phyloP scores from a whole-genome alignment of 1,140 invertebrate genomes.

The Drosophila sulfurigaster region DNA sequence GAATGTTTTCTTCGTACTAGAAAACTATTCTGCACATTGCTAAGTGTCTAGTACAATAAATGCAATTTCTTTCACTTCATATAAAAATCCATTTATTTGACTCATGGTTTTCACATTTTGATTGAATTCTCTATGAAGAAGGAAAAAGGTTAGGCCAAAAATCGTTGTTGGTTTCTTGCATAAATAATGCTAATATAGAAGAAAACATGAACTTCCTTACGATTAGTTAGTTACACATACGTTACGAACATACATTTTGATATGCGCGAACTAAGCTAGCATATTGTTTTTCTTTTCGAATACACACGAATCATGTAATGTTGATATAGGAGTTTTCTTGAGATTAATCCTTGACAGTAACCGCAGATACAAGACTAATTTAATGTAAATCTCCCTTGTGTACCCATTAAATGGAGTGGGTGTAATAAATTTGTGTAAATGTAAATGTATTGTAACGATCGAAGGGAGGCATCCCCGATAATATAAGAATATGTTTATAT shows the following conservation, averaged over 20 bases:
- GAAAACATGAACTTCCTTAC: slow-evolving; percentile 11
- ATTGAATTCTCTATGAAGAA: slow-evolving; percentile 23
- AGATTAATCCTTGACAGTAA: not conserved
- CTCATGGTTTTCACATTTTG: slow-evolving; percentile 22
- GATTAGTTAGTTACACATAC: not conserved
- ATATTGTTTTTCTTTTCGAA: slow-evolving; percentile 4
- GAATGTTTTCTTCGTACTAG: slow-evolving; percentile 7
- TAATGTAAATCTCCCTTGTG: not conserved
- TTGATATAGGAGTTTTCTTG: slow-evolving; percentile 2
- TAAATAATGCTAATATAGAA: not conserved
- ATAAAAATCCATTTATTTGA: slow-evolving; percentile 17
- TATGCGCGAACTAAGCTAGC: slow-evolving; percentile 17
- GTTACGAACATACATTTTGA: slow-evolving; percentile 6
- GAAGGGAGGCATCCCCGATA: slow-evolving; percentile 16
- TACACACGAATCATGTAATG: not conserved
- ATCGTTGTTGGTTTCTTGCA: not conserved
- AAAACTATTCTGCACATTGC: no score
- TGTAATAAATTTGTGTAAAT: slow-evolving; percentile 23
- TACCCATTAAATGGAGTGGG: slow-evolving; percentile 12
- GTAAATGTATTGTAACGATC: slow-evolving; percentile 14
- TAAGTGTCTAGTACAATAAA: slow-evolving; percentile 19
- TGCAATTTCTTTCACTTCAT: slow-evolving; percentile 23
- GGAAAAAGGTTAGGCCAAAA: not conserved
- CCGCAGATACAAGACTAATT: not conserved
- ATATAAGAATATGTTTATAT: slow-evolving; percentile 20